Percentiles rank a stretch among this genome's conserved stretches.
Conservation (phyloP, 2,113 vertebrate species). For the Pachyramphus minor region DNA sequence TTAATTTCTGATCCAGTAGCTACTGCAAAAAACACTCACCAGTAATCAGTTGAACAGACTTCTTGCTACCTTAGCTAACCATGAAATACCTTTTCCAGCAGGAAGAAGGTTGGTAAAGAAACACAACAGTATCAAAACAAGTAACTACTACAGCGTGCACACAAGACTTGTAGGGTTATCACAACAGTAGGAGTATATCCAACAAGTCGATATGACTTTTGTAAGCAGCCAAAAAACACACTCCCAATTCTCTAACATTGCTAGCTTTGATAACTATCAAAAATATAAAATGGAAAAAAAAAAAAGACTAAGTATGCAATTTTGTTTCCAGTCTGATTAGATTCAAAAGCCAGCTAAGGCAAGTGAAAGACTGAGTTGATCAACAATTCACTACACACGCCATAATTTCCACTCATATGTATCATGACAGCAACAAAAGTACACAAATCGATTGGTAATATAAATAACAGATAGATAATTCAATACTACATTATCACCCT, state of each 20-base stretch:
- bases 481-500: not conserved
- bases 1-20: not conserved
- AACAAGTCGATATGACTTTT: not conserved
- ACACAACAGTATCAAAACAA: not conserved
- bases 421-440: not conserved
- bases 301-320: not conserved
- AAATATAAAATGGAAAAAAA: not conserved
- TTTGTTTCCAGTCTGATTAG: not conserved
- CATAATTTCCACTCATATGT: not conserved
- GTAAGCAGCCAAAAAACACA: not conserved
- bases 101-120: not conserved
- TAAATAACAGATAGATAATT: too few relatives aligned
- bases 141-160: not conserved
- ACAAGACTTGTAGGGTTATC: not conserved
- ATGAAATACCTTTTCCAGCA: not conserved
- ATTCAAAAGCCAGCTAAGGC: not conserved
- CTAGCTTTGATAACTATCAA: not conserved
- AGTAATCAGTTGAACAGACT: not conserved
- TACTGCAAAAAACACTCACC: not conserved
- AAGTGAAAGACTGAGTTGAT: not conserved
- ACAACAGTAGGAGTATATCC: not conserved
- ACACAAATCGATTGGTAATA: not conserved
- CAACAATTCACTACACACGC: not conserved
- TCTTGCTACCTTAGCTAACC: not conserved
- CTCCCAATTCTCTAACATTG: not conserved